Percentiles rank a stretch among this genome's conserved stretches.
These are phyloP conservation scores for Drosophila quadrilineata DNA, from an alignment of 1,140 invertebrate species.

Conservation along the genomic window DNA sequence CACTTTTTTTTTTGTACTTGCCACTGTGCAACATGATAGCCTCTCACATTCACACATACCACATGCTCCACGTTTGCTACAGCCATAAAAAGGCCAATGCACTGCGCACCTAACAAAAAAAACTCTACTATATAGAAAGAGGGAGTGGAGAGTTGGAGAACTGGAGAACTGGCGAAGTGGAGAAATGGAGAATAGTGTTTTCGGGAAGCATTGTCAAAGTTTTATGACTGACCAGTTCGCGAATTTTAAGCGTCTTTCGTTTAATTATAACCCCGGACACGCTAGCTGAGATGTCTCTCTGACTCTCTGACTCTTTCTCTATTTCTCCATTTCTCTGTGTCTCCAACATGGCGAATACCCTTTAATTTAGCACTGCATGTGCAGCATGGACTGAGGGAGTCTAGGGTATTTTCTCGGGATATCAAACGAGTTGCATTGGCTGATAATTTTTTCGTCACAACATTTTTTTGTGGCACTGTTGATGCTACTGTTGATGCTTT, in stretches of 20 bases:
- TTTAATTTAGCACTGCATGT: neutral
- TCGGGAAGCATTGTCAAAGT: slow-evolving; percentile 42
- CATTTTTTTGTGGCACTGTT: neutral
- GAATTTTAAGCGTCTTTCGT: slow-evolving; percentile 55
- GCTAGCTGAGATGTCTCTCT: neutral
- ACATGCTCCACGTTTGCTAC: too few species aligned
- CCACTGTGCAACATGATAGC: too few species aligned
- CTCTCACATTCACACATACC: too few species aligned
- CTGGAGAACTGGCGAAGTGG: too few species aligned
- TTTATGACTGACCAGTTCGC: slow-evolving; percentile 42
- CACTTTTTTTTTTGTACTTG: neutral
- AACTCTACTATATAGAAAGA: too few species aligned
- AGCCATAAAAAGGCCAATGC: slow-evolving; percentile 4
- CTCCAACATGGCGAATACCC: neutral
- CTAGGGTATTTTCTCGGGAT: neutral
- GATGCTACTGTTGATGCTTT: neutral
- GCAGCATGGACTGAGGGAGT: neutral
- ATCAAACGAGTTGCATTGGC: neutral
- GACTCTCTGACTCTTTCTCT: too few species aligned
- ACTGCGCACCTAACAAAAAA: too few species aligned
- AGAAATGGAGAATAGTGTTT: too few species aligned
- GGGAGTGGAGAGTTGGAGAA: too few species aligned
- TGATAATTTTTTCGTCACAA: slow-evolving; percentile 12
- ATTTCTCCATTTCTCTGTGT: neutral
- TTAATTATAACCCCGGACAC: slow-evolving; percentile 48